phyloP scores from a whole-genome alignment of 2,797 vertebrate genomes.

The Bovichtus variegatus region DNA sequence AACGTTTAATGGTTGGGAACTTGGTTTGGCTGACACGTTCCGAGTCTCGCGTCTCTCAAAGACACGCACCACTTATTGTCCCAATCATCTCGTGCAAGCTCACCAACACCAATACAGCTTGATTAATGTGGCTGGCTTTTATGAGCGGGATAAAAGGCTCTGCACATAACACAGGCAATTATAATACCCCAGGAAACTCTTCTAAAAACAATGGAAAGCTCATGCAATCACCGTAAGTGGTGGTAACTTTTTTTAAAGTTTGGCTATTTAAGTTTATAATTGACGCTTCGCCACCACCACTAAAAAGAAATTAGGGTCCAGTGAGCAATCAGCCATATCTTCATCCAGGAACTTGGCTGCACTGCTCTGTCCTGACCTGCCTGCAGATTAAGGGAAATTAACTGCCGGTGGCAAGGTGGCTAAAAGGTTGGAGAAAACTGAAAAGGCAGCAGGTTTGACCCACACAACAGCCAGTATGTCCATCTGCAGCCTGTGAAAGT shows the following conservation, averaged over 20 bases:
- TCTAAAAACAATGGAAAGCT: constrained; percentile 59
- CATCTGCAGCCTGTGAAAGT: background rate
- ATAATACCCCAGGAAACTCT: constrained; percentile 54
- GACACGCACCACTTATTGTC: constrained; percentile 70
- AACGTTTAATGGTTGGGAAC: constrained; percentile 66
- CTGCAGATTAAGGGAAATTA: constrained; percentile 57
- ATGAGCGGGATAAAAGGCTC: constrained; percentile 62
- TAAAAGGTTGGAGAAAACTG: constrained; percentile 15
- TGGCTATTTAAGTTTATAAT: constrained; percentile 67
- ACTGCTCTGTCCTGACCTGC: constrained; percentile 39
- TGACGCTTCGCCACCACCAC: constrained; percentile 45
- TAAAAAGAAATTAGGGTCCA: constrained; percentile 55
- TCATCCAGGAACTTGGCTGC: constrained; percentile 33
- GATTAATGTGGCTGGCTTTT: constrained; percentile 71
- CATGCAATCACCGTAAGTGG: constrained; percentile 59
- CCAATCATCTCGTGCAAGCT: constrained; percentile 63
- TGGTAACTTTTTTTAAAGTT: constrained; percentile 60
- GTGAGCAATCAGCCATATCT: constrained; percentile 54
- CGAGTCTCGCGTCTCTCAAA: constrained; percentile 43
- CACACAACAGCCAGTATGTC: background rate
- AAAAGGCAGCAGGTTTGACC: constrained; percentile 28
- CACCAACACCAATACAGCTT: constrained; percentile 56
- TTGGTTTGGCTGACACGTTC: constrained; percentile 55
- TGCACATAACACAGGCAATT: constrained; percentile 70
- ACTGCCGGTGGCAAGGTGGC: constrained; percentile 36